Base-by-base conservation (phyloP, 2,888 invertebrate genomes). In the Megastigmus dorsalis region DNA sequence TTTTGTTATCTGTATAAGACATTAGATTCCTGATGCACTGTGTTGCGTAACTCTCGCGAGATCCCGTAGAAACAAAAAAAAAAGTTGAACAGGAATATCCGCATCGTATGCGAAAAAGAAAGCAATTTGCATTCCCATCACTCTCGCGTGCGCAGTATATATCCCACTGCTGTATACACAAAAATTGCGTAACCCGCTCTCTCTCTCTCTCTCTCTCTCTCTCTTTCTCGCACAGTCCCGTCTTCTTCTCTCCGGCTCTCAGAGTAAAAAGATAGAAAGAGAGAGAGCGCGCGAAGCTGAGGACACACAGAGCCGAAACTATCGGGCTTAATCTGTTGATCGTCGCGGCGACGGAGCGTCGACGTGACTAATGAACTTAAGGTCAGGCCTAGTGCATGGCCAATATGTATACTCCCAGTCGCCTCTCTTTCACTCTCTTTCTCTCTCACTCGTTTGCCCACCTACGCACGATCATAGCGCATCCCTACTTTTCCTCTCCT, bases 281-380 rank as follows among this genome's bases (percentile, higher is more conserved):
- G 36, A 45, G 30, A 7, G 9, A 48, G 28, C 1, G 33, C 28
- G 48, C 48, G 57, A 6, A 18, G n/a, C 20, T n/a, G n/a, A n/a
- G n/a, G n/a, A n/a, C n/a, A n/a, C n/a, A n/a, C n/a, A n/a, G n/a
- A 13, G 55, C 23, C 60, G 30, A 52, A 60, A 50, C 52, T 48
- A 23, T n/a, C 38, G 55, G n/a, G 57, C 57, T n/a, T 65, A 45
- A 70, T 62, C 45, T 45, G 60, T 54, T 45, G 54, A 62, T 70
- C 62, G 54, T 13, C 50, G 3, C 38, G 33, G 7, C 23, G 30
- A 10, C 26, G 45, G 18, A n/a, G 28, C 15, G 10, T 28, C 15
- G 10, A 15, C 63, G 63, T 52, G 63, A 68, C 59, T 41, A 41
- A 41, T 50, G 26, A 30, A 15, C 30, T 18, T 3, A 50, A 28